Percentiles rank a stretch among this genome's conserved stretches.
These are phyloP conservation scores for Tiaroga cobitis DNA, from an alignment of 2,797 vertebrate species.

Conservation along the genomic window DNA sequence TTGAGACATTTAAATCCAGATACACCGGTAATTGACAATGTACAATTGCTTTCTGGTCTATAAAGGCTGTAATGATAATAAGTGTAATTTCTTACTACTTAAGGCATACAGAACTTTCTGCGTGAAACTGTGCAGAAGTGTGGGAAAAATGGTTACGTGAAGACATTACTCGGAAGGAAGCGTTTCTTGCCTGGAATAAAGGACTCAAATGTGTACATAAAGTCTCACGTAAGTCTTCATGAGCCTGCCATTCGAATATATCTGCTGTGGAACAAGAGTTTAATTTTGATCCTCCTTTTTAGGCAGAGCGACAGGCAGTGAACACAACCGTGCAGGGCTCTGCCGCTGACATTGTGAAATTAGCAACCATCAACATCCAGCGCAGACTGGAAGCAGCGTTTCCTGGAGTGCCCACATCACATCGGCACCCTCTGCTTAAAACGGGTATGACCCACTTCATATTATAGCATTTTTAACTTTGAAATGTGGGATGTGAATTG, in stretches of 20 bases:
- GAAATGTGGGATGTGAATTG: background rate
- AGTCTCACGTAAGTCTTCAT: slow-evolving; percentile 85
- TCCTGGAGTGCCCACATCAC: slow-evolving; percentile 78
- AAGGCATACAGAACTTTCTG: slow-evolving; percentile 91
- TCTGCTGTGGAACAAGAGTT: background rate
- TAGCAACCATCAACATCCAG: slow-evolving; percentile 94
- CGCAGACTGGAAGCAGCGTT: slow-evolving; percentile 78
- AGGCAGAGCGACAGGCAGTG: slow-evolving; percentile 97
- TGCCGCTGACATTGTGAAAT: slow-evolving; percentile 96
- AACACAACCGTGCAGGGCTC: slow-evolving; percentile 97
- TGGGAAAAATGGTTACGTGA: slow-evolving; percentile 88
- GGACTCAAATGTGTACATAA: slow-evolving; percentile 83
- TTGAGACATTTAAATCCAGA: slow-evolving; percentile 94
- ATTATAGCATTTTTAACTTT: background rate
- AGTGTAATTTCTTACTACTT: slow-evolving; percentile 30
- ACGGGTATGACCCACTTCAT: slow-evolving; percentile 23
- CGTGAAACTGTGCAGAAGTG: slow-evolving; percentile 89
- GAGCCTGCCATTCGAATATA: background rate
- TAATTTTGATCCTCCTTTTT: slow-evolving; percentile 28
- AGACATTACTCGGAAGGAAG: slow-evolving; percentile 91
- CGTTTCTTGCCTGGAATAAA: slow-evolving; percentile 93
- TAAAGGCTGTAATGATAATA: background rate
- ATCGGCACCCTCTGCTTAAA: slow-evolving; percentile 79
- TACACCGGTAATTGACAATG: slow-evolving; percentile 83
- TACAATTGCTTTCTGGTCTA: background rate